These are phyloP conservation scores for Amblyornis subalaris DNA, from an alignment of 2,113 vertebrate species.

Conservation along the genomic window DNA sequence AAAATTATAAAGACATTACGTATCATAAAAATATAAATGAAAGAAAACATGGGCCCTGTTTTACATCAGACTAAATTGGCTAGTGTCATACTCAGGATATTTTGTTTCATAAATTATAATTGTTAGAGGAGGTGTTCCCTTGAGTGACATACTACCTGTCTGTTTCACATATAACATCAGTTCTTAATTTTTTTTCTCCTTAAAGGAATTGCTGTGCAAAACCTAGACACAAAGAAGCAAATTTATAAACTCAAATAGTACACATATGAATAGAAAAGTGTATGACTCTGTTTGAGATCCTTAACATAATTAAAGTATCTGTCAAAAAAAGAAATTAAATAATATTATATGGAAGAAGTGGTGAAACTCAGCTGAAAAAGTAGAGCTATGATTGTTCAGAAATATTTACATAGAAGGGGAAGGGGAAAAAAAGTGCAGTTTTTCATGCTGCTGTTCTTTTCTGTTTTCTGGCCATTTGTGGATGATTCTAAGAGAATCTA, in stretches of 20 bases:
- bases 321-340: neutral
- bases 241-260: neutral
- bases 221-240: neutral
- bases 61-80: slow-evolving; percentile 76
- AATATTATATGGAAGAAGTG: neutral
- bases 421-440: accelerated
- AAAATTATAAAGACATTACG: slow-evolving; percentile 83
- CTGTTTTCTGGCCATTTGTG: neutral
- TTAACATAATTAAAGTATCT: neutral
- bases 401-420: neutral
- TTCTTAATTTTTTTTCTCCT: neutral
- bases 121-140: slow-evolving; percentile 55
- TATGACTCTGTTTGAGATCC: neutral
- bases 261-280: neutral
- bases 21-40: slow-evolving; percentile 81
- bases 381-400: neutral
- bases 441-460: neutral
- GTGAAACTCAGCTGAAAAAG: neutral
- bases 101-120: slow-evolving; percentile 76
- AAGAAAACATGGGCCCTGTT: slow-evolving; percentile 71
- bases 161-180: slow-evolving; percentile 8
- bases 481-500: neutral
- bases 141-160: slow-evolving; percentile 56
- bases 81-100: slow-evolving; percentile 71
- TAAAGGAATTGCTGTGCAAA: neutral